Conservation (phyloP, 92 coral and sea anemone genomes). For the Metridium senile region DNA sequence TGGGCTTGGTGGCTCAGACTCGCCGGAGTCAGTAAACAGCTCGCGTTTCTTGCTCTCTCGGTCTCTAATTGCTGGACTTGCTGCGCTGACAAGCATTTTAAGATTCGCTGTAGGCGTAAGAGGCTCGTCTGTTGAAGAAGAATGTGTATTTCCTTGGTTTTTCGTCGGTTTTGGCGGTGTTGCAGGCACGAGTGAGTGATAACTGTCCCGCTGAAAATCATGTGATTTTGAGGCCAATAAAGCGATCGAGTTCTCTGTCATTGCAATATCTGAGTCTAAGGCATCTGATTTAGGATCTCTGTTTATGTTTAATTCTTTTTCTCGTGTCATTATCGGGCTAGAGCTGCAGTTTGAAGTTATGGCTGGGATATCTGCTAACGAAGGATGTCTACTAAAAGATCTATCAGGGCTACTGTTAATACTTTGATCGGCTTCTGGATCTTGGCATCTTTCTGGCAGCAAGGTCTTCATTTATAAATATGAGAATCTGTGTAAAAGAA, state of each 20-base stretch:
- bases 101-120: constrained; percentile 97
- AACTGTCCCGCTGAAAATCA: constrained; percentile 3
- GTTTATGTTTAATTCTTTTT: constrained; percentile 33
- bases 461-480: constrained; percentile 7
- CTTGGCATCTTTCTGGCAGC: constrained; percentile 12
- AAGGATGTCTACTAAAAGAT: constrained; percentile 70
- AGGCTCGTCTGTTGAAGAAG: constrained; percentile 64
- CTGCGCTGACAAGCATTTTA: constrained; percentile 96
- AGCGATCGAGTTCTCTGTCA: constrained; percentile 1
- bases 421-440: constrained; percentile 25
- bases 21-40: constrained; percentile 64
- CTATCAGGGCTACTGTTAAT: constrained; percentile 47
- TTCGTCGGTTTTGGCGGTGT: constrained; percentile 80
- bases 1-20: constrained; percentile 12
- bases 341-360: constrained; percentile 71
- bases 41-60: constrained; percentile 92
- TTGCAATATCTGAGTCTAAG: constrained; percentile 12
- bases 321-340: constrained; percentile 31
- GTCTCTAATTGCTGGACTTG: constrained; percentile 97
- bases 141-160: constrained; percentile 11
- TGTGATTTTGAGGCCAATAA: constrained; percentile 5
- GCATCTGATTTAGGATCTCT: constrained; percentile 10
- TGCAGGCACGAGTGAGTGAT: constrained; percentile 36
- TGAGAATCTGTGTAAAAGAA: background rate
- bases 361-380: constrained; percentile 86